Percentiles rank a stretch among this genome's conserved stretches.
Evolutionary conservation across 2,113 vertebrate genomes (phyloP).

Genomic region (Dasyprocta punctata): DNA sequence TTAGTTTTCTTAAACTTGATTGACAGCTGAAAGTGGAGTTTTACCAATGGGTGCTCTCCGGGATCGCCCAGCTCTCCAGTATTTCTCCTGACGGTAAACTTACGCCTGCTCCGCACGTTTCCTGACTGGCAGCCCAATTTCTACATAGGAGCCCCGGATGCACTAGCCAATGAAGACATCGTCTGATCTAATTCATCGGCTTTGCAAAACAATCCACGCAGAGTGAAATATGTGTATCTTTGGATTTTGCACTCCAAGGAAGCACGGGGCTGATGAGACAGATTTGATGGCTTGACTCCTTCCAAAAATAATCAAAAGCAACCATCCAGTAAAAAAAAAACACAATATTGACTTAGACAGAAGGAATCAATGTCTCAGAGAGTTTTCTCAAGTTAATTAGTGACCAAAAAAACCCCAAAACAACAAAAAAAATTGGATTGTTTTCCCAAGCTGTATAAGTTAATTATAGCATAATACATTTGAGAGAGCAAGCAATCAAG

Average conservation of each 20-base stretch:
- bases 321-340: not conserved
- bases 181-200: not conserved
- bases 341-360: not conserved
- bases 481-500: not conserved
- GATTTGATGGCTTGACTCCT: not conserved
- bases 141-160: not conserved
- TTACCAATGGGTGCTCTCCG: conserved; percentile 61
- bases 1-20: conserved; percentile 70
- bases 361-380: not conserved
- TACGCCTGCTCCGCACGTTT: not conserved
- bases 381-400: not conserved
- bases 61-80: not conserved
- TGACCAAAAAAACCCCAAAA: not conserved
- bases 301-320: not conserved
- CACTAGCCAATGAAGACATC: not conserved
- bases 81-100: not conserved
- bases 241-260: not conserved
- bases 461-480: not conserved
- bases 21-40: conserved; percentile 69
- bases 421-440: too few species aligned
- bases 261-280: not conserved
- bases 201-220: not conserved
- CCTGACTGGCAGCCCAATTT: not conserved
- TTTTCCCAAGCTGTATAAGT: not conserved
- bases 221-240: not conserved